phyloP scores from a whole-genome alignment of 2,888 invertebrate species.

The Lingula anatina region DNA sequence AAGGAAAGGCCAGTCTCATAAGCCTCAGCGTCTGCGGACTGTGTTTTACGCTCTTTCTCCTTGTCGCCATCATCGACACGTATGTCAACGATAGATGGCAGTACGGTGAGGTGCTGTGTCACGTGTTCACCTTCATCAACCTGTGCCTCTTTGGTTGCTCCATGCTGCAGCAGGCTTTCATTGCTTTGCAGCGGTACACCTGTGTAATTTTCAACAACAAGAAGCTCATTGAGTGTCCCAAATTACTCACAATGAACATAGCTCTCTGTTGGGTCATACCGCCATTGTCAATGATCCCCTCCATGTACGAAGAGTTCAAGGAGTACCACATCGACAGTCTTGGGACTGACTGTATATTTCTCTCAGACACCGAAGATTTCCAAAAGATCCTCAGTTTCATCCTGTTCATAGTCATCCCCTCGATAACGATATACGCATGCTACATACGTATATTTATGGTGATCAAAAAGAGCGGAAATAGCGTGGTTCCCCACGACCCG shows the following conservation, averaged over 20 bases:
- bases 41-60: background rate
- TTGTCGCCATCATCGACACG: background rate
- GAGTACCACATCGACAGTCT: no score
- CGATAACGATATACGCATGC: no score
- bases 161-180: background rate
- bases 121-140: background rate
- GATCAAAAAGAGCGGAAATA: no score
- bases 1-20: background rate
- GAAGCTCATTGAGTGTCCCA: background rate
- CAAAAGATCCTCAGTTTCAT: no score
- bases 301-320: no score
- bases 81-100: background rate
- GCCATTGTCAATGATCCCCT: background rate
- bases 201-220: background rate
- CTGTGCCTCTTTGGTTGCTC: background rate
- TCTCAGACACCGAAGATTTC: no score
- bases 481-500: no score
- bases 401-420: no score
- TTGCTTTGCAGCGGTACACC: background rate
- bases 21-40: background rate
- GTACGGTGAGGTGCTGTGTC: background rate
- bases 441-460: no score
- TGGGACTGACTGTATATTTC: no score
- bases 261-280: slow-evolving; percentile 1
- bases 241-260: no score